phyloP scores from a whole-genome alignment of 2,797 vertebrate species.

The Lagorchestes hirsutus region DNA sequence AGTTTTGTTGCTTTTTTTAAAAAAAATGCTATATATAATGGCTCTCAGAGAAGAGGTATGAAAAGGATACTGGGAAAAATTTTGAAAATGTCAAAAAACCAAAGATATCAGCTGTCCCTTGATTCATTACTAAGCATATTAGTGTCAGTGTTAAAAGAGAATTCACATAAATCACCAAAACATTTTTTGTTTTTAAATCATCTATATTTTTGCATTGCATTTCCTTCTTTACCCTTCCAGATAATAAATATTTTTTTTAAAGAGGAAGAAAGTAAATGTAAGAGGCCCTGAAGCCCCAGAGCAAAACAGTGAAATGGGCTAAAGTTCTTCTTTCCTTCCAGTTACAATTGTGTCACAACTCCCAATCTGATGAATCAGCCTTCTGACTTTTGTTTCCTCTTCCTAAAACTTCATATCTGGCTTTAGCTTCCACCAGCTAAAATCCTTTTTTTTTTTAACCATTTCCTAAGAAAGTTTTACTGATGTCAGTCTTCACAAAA shows the following conservation, averaged over 20 bases:
- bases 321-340: not conserved
- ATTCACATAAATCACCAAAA: not conserved
- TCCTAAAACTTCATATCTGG: not conserved
- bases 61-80: not conserved
- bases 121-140: too few relatives aligned
- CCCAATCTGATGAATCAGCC: not conserved
- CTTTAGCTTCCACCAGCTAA: not conserved
- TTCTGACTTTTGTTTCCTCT: not conserved
- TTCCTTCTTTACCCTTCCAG: not conserved
- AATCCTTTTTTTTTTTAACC: not conserved
- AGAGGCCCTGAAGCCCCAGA: not conserved
- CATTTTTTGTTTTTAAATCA: slow-evolving; percentile 36
- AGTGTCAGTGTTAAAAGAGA: too few relatives aligned
- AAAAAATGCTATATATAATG: not conserved
- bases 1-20: not conserved
- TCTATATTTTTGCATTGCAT: not conserved
- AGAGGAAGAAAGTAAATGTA: not conserved
- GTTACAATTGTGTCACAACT: not conserved
- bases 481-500: too few relatives aligned
- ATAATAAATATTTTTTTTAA: not conserved
- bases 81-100: not conserved
- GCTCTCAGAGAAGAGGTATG: not conserved
- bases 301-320: not conserved
- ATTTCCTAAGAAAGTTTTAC: too few relatives aligned
- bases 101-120: not conserved